Evolutionary conservation across 2,113 vertebrate genomes (phyloP).

Genomic region (Zingel zingel): DNA sequence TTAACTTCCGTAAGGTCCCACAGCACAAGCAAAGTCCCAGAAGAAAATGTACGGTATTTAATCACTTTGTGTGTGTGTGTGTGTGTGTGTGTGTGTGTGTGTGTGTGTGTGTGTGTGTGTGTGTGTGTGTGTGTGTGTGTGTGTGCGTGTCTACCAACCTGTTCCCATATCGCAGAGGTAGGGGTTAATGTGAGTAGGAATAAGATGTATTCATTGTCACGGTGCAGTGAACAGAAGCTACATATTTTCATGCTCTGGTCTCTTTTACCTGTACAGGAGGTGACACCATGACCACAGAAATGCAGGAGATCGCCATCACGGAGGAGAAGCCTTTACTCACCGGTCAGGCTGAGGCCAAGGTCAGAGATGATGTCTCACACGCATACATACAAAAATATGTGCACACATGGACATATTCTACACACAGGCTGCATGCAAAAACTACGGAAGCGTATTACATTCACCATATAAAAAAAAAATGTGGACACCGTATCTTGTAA

Average conservation of each 20-base stretch:
- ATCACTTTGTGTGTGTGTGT: constrained; percentile 31
- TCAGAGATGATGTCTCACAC: constrained; percentile 57
- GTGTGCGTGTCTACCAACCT: constrained; percentile 9
- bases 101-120: constrained; percentile 7
- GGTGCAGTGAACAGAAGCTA: no score
- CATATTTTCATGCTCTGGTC: constrained; percentile 2
- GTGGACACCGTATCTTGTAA: no score
- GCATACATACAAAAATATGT: background rate
- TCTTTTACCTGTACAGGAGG: constrained; percentile 63
- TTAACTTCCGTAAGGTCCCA: constrained; percentile 71
- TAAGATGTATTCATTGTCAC: background rate
- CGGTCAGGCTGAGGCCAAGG: constrained; percentile 83
- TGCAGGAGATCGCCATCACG: constrained; percentile 87
- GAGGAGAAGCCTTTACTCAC: constrained; percentile 86
- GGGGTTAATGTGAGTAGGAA: background rate
- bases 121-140: background rate
- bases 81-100: background rate
- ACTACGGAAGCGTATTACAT: no score
- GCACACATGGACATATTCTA: background rate
- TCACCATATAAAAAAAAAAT: no score
- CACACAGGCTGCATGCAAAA: background rate
- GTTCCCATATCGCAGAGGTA: background rate
- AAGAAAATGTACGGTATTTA: constrained; percentile 53
- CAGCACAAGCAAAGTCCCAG: constrained; percentile 36
- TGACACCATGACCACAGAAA: constrained; percentile 84